Evolutionary conservation across 1,140 invertebrate species (phyloP).

Genomic region (Yoshiicerus persimilis): DNA sequence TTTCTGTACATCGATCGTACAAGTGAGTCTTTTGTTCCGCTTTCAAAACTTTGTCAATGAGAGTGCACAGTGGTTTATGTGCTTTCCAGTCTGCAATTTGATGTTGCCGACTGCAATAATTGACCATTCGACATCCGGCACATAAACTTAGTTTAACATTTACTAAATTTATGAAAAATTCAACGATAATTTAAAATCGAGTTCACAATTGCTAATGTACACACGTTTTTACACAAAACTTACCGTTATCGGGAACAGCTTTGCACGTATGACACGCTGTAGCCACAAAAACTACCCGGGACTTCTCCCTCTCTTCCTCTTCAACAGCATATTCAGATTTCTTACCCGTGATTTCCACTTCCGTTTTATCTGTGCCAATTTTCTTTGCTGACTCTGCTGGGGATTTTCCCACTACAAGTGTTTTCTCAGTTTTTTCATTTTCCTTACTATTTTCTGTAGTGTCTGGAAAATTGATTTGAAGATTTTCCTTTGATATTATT

Average conservation of each 20-base stretch:
- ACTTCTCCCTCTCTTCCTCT: neutral
- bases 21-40: constrained; percentile 52
- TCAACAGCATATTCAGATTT: neutral
- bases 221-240: neutral
- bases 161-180: neutral
- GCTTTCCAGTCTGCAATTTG: constrained; percentile 53
- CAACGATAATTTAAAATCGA: neutral
- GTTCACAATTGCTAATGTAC: too few relatives aligned
- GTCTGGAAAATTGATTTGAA: neutral
- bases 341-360: neutral
- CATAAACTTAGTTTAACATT: constrained; percentile 30
- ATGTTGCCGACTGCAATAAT: constrained; percentile 60
- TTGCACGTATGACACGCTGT: constrained; percentile 57
- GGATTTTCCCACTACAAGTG: neutral
- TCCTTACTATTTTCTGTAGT: neutral
- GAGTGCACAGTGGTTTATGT: constrained; percentile 58
- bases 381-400: neutral
- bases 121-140: constrained; percentile 58
- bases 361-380: neutral
- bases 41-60: constrained; percentile 49
- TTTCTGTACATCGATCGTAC: constrained; percentile 35
- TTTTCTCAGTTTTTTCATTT: neutral
- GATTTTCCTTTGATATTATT: neutral
- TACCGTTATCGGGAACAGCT: constrained; percentile 34
- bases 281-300: constrained; percentile 41